Evolutionary conservation across 2,113 vertebrate genomes (phyloP).

Genomic region (Xenopus tropicalis): DNA sequence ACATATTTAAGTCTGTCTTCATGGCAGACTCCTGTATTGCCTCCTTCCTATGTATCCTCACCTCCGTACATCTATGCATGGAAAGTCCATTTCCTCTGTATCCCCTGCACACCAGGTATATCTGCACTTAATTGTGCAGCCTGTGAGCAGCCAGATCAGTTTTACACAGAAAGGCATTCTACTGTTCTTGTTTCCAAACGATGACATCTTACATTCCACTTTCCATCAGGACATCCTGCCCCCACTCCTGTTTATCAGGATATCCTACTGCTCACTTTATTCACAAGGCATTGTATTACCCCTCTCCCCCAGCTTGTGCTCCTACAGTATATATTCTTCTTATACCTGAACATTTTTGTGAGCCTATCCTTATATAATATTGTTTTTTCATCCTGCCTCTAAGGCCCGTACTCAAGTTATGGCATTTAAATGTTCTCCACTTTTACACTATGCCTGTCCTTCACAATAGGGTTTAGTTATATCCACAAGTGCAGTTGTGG

Average conservation of each 20-base stretch:
- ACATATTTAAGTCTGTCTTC: background rate
- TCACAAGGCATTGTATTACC: too few species aligned
- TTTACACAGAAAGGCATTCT: background rate
- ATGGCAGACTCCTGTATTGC: background rate
- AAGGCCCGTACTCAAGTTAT: too few species aligned
- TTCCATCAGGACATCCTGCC: background rate
- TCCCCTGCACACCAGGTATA: background rate
- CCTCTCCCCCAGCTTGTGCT: too few species aligned
- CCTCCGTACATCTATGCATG: background rate
- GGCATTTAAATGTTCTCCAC: too few species aligned
- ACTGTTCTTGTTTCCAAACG: background rate
- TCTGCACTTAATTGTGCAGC: background rate
- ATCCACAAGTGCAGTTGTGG: too few species aligned
- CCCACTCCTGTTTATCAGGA: background rate
- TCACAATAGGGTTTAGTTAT: too few species aligned
- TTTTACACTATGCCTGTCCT: too few species aligned
- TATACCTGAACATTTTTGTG: too few species aligned
- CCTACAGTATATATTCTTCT: too few species aligned
- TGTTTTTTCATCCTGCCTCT: too few species aligned
- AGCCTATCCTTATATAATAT: too few species aligned
- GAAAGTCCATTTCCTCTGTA: background rate
- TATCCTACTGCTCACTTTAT: background rate
- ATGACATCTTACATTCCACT: background rate
- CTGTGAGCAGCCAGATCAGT: background rate
- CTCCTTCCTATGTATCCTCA: background rate